Base-by-base conservation (phyloP, 2,888 invertebrate genomes). In the Nineta flava region DNA sequence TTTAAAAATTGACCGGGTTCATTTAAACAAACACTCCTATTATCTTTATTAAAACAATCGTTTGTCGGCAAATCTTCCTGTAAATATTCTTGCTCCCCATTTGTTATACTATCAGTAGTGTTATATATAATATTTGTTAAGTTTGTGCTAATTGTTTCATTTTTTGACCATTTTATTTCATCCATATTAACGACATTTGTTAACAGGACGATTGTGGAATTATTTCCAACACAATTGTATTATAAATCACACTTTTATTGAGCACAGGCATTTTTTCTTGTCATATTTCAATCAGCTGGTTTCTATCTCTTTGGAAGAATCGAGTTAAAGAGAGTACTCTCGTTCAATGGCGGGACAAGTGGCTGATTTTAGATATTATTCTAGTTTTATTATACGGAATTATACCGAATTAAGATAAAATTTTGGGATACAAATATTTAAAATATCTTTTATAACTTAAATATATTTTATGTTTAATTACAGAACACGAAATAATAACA, bases 201-300 rank as follows among this genome's bases (percentile, higher is more conserved):
- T 44, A 44, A 35, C 38, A 35, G 49, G 35, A 44, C 45, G 13
- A 21, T 45, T 32, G 42, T 13, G 31, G 19, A 45, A 40, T 35
- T 45, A 42, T 44, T 49, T 44, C 45, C 44, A 31, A 16, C 45
- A 44, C 45, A 21, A 32, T 44, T 32, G 7, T 26, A 21, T 45
- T 34, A 35, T 35, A 26, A 19, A 35, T 17, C 31, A 35, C 49
- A 49, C 49, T 17, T 44, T 21, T 49, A 26, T 49, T 49, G 41
- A 49, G 45, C 49, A 49, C 49, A 49, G 49, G 44, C 49, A 49
- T 49, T 49, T 49, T 49, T 32, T 45, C 44, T 45, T 49, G 49
- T 49, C 49, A 49, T 49, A 44, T 48, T 47, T 21, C 48, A 48
- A 49, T 49, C 49, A 49, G 49, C 49, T 49, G 49, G 49, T 45